A percentile compares a stretch with the other conserved stretches of the same genome.
These are phyloP conservation scores for Drosophila guanche DNA, from an alignment of 1,140 invertebrate species.

Conservation along the genomic window DNA sequence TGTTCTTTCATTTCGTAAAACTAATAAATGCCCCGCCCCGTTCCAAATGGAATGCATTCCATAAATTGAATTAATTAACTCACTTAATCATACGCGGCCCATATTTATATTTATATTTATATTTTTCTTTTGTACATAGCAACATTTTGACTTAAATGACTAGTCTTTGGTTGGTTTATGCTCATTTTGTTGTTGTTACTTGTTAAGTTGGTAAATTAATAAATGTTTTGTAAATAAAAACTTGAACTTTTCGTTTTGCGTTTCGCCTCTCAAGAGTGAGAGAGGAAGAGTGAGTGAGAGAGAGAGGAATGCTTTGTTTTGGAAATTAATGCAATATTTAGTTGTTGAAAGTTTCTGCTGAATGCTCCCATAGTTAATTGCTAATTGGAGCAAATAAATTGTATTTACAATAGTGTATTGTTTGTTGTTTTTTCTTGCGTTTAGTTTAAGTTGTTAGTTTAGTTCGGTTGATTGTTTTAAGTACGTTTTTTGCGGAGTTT, in stretches of 20 bases:
- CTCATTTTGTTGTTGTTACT: conserved; percentile 14
- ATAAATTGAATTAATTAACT: conserved; percentile 53
- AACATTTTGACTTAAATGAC: conserved; percentile 74
- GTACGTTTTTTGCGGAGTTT: conserved; percentile 46
- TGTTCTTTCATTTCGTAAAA: conserved; percentile 51
- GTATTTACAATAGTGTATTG: conserved; percentile 63
- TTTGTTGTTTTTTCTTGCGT: conserved; percentile 21
- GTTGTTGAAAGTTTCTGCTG: conserved; percentile 57
- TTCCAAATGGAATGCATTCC: conserved; percentile 27
- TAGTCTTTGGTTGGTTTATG: conserved; percentile 72
- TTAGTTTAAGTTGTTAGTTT: conserved; percentile 13
- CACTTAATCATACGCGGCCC: conserved; percentile 31
- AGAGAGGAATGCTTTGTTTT: conserved; percentile 64
- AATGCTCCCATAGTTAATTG: conserved; percentile 55
- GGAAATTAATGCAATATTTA: conserved; percentile 34
- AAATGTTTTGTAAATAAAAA: conserved; percentile 51
- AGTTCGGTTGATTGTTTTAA: conserved; percentile 64
- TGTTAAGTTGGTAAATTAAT: conserved; percentile 18
- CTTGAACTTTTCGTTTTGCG: conserved; percentile 57
- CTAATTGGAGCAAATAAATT: conserved; percentile 69
- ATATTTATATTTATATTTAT: conserved; percentile 10
- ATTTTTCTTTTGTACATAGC: conserved; percentile 70
- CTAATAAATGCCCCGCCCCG: conserved; percentile 49
- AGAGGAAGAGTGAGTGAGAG: too few species aligned
- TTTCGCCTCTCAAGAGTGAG: conserved; percentile 42